These are phyloP conservation scores for Hydrozoanthus tunicans DNA, from an alignment of 64 coral and sea anemone species.

Conservation along the genomic window DNA sequence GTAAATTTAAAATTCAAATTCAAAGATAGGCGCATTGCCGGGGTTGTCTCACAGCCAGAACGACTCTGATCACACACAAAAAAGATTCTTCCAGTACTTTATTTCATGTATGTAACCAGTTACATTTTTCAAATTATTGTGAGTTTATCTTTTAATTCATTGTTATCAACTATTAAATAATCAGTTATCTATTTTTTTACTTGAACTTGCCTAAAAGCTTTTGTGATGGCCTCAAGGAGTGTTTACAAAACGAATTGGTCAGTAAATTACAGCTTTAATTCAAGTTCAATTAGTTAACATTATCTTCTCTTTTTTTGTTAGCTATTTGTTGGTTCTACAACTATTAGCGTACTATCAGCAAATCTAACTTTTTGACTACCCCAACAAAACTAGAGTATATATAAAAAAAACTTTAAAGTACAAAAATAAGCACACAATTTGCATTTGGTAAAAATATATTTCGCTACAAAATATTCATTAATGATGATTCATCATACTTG, in stretches of 20 bases:
- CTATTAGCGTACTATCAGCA: not conserved
- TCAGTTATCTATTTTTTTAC: slow-evolving; percentile 33
- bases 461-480: not conserved
- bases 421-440: slow-evolving; percentile 12
- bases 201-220: slow-evolving; percentile 17
- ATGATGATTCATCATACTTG: slow-evolving; percentile 55
- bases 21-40: too few species aligned
- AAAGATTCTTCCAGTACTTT: slow-evolving; percentile 6
- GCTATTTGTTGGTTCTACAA: not conserved
- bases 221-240: not conserved
- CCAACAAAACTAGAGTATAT: slow-evolving; percentile 25
- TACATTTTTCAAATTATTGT: slow-evolving; percentile 7
- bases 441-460: slow-evolving; percentile 7
- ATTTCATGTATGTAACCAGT: slow-evolving; percentile 4
- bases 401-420: not conserved
- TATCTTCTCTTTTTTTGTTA: slow-evolving; percentile 20
- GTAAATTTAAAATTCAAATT: too few species aligned
- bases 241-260: not conserved
- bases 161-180: slow-evolving; percentile 12
- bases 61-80: not conserved
- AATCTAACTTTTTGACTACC: not conserved
- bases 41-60: too few species aligned
- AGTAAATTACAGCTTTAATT: not conserved
- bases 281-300: not conserved
- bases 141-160: slow-evolving; percentile 30